Conservation (phyloP, 2,797 vertebrate genomes). For the Microchirus variegatus region DNA sequence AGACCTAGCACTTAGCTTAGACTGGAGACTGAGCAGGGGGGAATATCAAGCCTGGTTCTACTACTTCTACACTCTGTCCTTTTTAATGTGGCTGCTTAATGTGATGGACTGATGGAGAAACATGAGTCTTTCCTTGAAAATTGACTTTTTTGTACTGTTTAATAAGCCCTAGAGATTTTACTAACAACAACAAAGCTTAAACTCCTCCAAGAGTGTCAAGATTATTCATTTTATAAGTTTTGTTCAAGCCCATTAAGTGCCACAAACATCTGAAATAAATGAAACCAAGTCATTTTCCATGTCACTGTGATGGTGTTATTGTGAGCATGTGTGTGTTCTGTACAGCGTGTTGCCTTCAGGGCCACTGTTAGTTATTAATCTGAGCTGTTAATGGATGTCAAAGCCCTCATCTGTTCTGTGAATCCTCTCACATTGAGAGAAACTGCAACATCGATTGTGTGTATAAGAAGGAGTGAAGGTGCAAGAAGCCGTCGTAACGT, state of each 20-base stretch:
- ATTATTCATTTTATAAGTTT: background rate
- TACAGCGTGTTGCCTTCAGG: constrained; percentile 50
- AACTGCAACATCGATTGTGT: constrained; percentile 19
- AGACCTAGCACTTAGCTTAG: no score
- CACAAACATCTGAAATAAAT: constrained; percentile 12
- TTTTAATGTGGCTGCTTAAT: no score
- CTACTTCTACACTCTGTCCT: no score
- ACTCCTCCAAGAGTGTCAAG: background rate
- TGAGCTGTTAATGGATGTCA: constrained; percentile 52
- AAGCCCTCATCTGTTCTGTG: constrained; percentile 26
- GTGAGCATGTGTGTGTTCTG: constrained; percentile 42
- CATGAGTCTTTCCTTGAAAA: no score
- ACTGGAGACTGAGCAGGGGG: no score
- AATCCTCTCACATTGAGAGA: constrained; percentile 6
- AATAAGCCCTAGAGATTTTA: background rate
- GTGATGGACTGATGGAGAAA: no score
- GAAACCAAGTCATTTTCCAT: constrained; percentile 57
- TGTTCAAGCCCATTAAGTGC: constrained; percentile 2
- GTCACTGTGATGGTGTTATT: constrained; percentile 47
- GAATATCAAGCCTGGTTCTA: no score
- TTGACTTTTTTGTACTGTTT: background rate
- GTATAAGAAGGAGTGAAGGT: background rate
- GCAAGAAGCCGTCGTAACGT: background rate
- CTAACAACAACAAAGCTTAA: background rate
- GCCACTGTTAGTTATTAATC: constrained; percentile 65